Base-by-base conservation (phyloP, 2,797 vertebrate species). In the Poecilia wingei region DNA sequence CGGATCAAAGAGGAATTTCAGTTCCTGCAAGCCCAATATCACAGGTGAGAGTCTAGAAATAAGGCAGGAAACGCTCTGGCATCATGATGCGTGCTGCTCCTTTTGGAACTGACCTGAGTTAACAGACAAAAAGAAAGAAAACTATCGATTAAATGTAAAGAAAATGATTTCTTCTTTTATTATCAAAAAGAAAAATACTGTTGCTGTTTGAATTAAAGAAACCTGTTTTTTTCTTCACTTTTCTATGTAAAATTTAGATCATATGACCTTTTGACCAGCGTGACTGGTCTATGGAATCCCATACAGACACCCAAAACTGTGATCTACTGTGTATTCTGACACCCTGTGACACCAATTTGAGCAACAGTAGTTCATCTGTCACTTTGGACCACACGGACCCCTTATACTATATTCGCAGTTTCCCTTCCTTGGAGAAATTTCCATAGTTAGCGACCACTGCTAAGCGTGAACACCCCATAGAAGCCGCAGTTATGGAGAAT, bases 1-100 rank as follows among this genome's bases (percentile, higher is more conserved):
- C 96, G 97, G 93, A 98, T 98, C 95, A 98, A 98, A 94, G 97
- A 98, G 94, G 97, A 98, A 96, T 98, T 98, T 95, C 97, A 98
- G 95, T 98, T 98, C 93, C 96, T 98, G 84, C 97, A 98, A 90
- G 97, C 97, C 89, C 97, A 98, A 88, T 98, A 98, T 90, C 97
- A 98, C 97, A 98, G 97, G 97, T 98, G 94, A 96, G 84, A 76
- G 64, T 78, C 3, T 39, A 78, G 31, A 66, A 14, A 18, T 36
- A 66, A 36, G 22, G 45, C 33, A 73, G 66, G 47, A 68, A 72
- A 43, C 68, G 46, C 57, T 72, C 49, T 36, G 2, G 6, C 14
- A 31, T 43, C 8, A 55, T 49, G 22, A 72, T 6, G 66, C 25
- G 45, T 28, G 47, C 39, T 12, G 47, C 43, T 16, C 3, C 22